These are phyloP conservation scores for Heliconius nattereri DNA, from an alignment of 1,140 invertebrate genomes.

Conservation along the genomic window DNA sequence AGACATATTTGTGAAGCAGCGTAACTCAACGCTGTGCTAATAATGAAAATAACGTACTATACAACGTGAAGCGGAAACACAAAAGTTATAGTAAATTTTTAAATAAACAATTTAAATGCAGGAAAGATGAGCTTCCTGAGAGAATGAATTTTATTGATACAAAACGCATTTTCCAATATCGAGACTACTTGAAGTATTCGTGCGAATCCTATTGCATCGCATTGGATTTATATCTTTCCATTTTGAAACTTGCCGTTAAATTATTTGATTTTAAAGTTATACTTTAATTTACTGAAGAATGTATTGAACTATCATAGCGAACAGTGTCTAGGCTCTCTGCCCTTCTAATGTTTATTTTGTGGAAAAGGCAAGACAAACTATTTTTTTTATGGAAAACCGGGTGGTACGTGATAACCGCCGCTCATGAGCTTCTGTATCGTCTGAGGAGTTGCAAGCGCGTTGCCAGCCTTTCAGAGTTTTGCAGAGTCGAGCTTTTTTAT, in stretches of 20 bases:
- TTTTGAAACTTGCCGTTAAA: constrained; percentile 3
- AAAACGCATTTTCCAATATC: constrained; percentile 11
- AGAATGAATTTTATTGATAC: constrained; percentile 16
- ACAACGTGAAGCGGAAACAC: neutral
- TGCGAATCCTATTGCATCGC: neutral
- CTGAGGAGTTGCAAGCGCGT: too few species aligned
- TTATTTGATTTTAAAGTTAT: neutral
- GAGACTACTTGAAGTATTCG: constrained; percentile 8
- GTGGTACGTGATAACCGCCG: too few species aligned
- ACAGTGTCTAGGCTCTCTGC: too few species aligned
- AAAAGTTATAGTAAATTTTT: neutral
- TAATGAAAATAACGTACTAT: too few species aligned
- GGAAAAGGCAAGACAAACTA: neutral
- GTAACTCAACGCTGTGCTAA: too few species aligned
- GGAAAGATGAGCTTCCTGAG: constrained; percentile 8
- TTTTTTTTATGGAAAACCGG: too few species aligned
- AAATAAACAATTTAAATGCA: constrained; percentile 1
- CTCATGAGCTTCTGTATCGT: too few species aligned
- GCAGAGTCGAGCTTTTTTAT: too few species aligned
- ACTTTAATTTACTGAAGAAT: neutral
- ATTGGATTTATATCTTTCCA: neutral
- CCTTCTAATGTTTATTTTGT: neutral
- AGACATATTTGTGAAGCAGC: neutral
- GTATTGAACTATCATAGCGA: neutral
- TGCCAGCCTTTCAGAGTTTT: too few species aligned